Percentiles rank a stretch among this genome's conserved stretches.
phyloP scores from a whole-genome alignment of 2,113 vertebrate species.

The Perognathus longimembris region DNA sequence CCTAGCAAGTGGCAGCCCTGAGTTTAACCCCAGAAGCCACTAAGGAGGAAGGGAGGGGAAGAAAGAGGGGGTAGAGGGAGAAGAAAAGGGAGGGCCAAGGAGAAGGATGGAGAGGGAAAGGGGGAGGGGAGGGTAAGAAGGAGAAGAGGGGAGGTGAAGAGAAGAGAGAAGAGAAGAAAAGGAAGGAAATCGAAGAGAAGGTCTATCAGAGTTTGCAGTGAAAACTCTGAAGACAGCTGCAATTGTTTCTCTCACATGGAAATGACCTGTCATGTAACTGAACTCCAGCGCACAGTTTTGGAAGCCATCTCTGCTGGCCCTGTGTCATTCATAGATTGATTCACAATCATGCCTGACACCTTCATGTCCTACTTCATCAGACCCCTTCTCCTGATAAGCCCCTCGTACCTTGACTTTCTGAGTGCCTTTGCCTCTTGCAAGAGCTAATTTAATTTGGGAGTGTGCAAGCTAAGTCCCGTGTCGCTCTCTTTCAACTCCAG shows the following conservation, averaged over 20 bases:
- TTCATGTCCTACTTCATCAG: conserved; percentile 61
- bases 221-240: conserved; percentile 38
- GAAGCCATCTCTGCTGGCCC: not conserved
- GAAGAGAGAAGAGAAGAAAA: too few species aligned
- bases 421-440: conserved; percentile 83
- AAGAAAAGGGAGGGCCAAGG: too few species aligned
- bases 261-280: fast-evolving
- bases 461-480: conserved; percentile 77
- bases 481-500: conserved; percentile 85
- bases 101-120: too few species aligned
- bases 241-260: conserved; percentile 16
- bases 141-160: too few species aligned
- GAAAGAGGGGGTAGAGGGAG: too few species aligned
- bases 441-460: conserved; percentile 85
- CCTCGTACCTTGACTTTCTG: conserved; percentile 55
- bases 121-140: too few species aligned
- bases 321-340: not conserved
- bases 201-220: not conserved
- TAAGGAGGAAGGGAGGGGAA: too few species aligned
- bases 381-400: conserved; percentile 75
- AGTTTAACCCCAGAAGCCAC: too few species aligned
- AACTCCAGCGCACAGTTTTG: not conserved
- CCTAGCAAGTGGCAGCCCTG: too few species aligned
- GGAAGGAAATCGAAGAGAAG: too few species aligned
- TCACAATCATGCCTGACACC: not conserved